A percentile compares a stretch with the other conserved stretches of the same genome.
These are phyloP conservation scores for Caenorhabditis sp. DNA, from an alignment of 2,888 invertebrate genomes.

Conservation along the genomic window DNA sequence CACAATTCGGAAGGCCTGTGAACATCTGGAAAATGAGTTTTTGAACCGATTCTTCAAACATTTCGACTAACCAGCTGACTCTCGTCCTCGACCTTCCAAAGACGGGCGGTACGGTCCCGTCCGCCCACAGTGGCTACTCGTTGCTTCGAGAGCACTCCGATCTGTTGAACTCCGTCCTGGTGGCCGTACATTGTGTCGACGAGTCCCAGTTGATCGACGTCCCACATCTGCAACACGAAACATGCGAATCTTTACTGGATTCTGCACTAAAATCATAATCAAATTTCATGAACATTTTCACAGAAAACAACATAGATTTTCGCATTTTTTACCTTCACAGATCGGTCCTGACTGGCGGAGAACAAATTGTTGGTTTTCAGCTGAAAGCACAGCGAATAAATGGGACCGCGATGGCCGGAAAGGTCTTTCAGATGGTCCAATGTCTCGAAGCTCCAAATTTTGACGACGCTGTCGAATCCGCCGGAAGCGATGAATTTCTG, in stretches of 20 bases:
- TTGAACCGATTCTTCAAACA: background rate
- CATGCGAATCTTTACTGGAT: background rate
- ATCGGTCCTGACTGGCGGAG: conserved; percentile 73
- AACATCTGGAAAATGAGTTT: conserved; percentile 52
- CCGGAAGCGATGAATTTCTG: conserved; percentile 72
- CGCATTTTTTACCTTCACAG: conserved; percentile 64
- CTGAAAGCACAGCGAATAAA: conserved; percentile 72
- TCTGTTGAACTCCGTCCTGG: conserved; percentile 88
- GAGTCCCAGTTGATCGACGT: conserved; percentile 90
- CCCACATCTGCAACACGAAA: conserved; percentile 88
- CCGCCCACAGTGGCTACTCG: conserved; percentile 89
- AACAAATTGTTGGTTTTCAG: conserved; percentile 70
- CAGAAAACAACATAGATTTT: too few relatives aligned
- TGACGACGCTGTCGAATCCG: conserved; percentile 72
- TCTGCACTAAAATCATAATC: background rate
- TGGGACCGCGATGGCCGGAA: conserved; percentile 70
- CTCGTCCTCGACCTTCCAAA: conserved; percentile 98
- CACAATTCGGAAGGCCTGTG: conserved; percentile 79
- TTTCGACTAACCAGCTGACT: conserved; percentile 87
- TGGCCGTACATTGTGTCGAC: conserved; percentile 86
- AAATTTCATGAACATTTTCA: too few relatives aligned
- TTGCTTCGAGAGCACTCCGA: conserved; percentile 90
- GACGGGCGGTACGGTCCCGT: conserved; percentile 88
- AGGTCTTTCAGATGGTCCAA: conserved; percentile 70
- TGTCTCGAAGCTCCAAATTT: conserved; percentile 73